These are phyloP conservation scores for Octodon degus DNA, from an alignment of 2,113 vertebrate genomes.

Conservation along the genomic window DNA sequence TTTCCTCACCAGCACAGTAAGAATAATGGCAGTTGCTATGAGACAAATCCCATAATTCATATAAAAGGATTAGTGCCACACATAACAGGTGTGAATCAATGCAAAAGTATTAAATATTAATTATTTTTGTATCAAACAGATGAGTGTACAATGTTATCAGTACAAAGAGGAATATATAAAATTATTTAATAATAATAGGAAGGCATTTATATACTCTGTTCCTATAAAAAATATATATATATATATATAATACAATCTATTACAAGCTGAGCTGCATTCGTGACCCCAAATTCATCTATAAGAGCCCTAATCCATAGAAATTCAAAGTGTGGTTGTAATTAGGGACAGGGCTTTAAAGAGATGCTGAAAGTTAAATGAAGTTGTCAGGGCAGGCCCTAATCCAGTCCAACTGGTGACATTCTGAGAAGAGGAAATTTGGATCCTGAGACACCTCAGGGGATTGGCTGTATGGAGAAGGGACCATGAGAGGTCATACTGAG, in stretches of 20 bases:
- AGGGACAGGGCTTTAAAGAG: background rate
- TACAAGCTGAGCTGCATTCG: background rate
- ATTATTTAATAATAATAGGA: background rate
- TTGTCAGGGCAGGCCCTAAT: background rate
- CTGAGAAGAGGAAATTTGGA: background rate
- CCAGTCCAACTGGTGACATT: background rate
- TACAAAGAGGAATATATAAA: background rate
- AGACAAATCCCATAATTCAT: background rate
- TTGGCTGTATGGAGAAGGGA: background rate
- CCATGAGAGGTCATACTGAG: rapidly evolving
- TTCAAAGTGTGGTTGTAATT: background rate
- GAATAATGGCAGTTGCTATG: background rate
- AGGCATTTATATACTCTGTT: background rate
- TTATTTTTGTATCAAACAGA: background rate
- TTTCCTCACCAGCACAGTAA: background rate
- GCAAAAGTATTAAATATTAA: slow-evolving; percentile 20
- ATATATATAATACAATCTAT: background rate
- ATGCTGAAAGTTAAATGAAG: background rate
- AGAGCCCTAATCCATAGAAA: background rate
- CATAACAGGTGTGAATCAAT: background rate
- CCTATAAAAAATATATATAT: no score
- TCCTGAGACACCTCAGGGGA: background rate
- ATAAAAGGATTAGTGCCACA: background rate
- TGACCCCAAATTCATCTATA: background rate
- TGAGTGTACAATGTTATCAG: background rate